phyloP scores from a whole-genome alignment of 2,888 invertebrate genomes.

The Drosophila yooni region DNA sequence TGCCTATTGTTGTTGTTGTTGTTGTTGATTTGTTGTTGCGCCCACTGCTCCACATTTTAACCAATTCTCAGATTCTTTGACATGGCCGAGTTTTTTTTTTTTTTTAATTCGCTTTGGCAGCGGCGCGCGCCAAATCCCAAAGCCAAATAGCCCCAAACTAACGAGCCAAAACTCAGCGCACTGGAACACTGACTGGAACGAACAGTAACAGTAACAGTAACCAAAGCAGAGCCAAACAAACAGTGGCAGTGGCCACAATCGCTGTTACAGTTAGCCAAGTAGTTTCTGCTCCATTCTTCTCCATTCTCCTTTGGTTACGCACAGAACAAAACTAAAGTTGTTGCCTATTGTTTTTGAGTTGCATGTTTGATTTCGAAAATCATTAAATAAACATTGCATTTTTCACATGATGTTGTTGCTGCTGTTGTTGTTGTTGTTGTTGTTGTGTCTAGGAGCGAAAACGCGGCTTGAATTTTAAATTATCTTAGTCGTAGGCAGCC shows the following conservation, averaged over 20 bases:
- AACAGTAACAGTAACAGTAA: slow-evolving; percentile 15
- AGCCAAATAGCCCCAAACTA: slow-evolving; percentile 73
- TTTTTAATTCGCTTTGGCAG: slow-evolving; percentile 45
- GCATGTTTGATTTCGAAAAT: slow-evolving; percentile 36
- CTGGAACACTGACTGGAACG: slow-evolving; percentile 55
- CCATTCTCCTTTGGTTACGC: slow-evolving; percentile 12
- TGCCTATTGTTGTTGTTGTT: slow-evolving; percentile 39
- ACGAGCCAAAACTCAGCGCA: slow-evolving; percentile 74
- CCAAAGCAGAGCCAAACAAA: neutral
- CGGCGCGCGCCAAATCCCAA: slow-evolving; percentile 71
- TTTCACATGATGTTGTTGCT: slow-evolving; percentile 18
- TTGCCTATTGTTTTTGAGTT: neutral
- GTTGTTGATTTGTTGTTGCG: slow-evolving; percentile 29
- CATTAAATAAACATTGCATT: slow-evolving; percentile 48
- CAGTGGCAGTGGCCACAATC: slow-evolving; percentile 13
- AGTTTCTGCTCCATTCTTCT: slow-evolving; percentile 31
- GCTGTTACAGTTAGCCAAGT: slow-evolving; percentile 63
- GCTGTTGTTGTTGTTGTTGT: slow-evolving; percentile 9
- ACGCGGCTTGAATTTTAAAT: slow-evolving; percentile 65
- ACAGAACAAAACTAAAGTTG: neutral
- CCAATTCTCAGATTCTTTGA: slow-evolving; percentile 43
- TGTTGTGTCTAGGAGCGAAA: slow-evolving; percentile 30
- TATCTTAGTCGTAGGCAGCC: slow-evolving; percentile 3
- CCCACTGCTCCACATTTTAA: slow-evolving; percentile 49
- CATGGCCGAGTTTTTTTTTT: slow-evolving; percentile 59